A percentile compares a stretch with the other conserved stretches of the same genome.
phyloP scores from a whole-genome alignment of 2,113 vertebrate species.

The Anser cygnoides region DNA sequence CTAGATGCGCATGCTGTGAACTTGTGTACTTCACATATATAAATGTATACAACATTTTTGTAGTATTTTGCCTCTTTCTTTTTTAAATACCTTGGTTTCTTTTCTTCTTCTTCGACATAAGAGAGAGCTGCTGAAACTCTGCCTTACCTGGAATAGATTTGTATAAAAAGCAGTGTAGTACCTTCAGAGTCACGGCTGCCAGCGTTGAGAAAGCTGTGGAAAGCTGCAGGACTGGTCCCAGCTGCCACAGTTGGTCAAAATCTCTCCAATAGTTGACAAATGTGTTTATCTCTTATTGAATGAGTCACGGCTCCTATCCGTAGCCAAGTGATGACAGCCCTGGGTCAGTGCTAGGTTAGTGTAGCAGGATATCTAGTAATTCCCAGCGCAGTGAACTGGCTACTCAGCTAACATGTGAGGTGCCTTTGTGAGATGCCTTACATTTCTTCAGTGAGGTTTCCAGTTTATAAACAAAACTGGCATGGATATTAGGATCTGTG shows the following conservation, averaged over 20 bases:
- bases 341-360: conserved; percentile 21
- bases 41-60: not conserved
- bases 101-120: not conserved
- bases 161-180: not conserved
- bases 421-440: not conserved
- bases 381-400: not conserved
- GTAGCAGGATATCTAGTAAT: not conserved
- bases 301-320: conserved; percentile 2
- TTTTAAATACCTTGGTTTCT: not conserved
- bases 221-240: not conserved
- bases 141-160: not conserved
- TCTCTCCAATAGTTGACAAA: conserved; percentile 9
- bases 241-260: not conserved
- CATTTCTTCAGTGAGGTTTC: not conserved
- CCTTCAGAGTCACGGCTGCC: not conserved
- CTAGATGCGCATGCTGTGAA: not conserved
- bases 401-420: not conserved
- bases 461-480: not conserved
- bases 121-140: too few species aligned
- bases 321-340: not conserved
- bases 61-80: not conserved
- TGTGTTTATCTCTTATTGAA: not conserved
- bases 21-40: not conserved
- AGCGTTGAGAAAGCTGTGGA: not conserved
- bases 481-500: not conserved